phyloP scores from a whole-genome alignment of 2,888 invertebrate genomes.

The Cepaea hortensis region DNA sequence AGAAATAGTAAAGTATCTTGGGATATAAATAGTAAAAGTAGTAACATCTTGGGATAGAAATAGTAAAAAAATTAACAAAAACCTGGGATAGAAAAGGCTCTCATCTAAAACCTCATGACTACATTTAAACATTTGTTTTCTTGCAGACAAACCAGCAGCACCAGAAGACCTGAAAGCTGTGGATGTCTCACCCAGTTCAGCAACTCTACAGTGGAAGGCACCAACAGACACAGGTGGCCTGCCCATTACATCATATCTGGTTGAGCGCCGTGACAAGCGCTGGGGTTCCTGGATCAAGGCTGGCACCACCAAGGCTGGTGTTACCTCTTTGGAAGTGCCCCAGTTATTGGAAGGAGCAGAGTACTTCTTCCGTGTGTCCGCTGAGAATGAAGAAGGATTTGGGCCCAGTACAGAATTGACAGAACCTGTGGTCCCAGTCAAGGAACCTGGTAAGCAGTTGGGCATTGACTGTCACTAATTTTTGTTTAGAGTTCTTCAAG shows the following conservation, averaged over 20 bases:
- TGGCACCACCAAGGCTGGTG: conserved; percentile 61
- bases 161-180: conserved; percentile 63
- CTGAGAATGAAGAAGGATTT: conserved; percentile 72
- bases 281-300: conserved; percentile 68
- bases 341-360: conserved; percentile 69
- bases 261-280: conserved; percentile 70
- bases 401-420: conserved; percentile 67
- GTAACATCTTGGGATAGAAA: too few species aligned
- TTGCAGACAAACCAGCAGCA: conserved; percentile 58
- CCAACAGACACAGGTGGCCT: conserved; percentile 74
- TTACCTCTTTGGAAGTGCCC: conserved; percentile 62
- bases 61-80: too few species aligned
- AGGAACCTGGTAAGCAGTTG: conserved; percentile 35
- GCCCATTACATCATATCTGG: conserved; percentile 66
- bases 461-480: not conserved
- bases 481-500: not conserved
- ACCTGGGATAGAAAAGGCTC: too few species aligned
- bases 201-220: conserved; percentile 73
- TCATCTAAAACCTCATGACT: too few species aligned
- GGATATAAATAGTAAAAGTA: too few species aligned
- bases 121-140: not conserved
- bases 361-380: conserved; percentile 74
- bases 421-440: conserved; percentile 64
- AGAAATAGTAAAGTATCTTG: too few species aligned
- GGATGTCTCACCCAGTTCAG: conserved; percentile 63